Conservation (phyloP, 2,113 vertebrate genomes). For the Phylloscopus trochilus region DNA sequence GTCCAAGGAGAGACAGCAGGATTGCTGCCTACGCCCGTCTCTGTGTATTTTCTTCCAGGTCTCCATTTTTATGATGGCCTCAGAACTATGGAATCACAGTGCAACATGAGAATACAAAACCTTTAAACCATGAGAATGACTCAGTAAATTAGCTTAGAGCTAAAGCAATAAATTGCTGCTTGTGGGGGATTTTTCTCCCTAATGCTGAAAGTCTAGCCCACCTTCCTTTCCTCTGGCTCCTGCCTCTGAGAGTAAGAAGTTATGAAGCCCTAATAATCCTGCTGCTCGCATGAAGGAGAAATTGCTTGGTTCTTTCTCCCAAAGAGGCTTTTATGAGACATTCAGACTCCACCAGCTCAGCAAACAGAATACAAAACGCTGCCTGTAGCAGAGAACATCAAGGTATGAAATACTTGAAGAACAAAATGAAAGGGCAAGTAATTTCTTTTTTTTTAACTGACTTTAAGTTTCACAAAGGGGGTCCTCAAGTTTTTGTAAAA, state of each 20-base stretch:
- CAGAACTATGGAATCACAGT: background rate
- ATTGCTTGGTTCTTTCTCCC: slow-evolving; percentile 2
- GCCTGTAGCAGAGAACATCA: background rate
- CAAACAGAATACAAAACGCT: slow-evolving; percentile 1
- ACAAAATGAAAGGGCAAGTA: background rate
- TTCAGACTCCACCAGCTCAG: background rate
- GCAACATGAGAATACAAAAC: background rate
- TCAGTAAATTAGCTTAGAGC: background rate
- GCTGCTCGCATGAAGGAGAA: background rate
- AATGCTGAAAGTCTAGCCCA: background rate
- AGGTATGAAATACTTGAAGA: background rate
- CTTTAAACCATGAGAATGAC: background rate
- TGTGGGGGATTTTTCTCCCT: background rate
- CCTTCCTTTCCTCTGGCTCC: background rate
- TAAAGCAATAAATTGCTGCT: background rate
- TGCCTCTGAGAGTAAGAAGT: background rate
- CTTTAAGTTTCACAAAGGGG: background rate
- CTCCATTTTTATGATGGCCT: background rate
- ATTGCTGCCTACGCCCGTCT: background rate
- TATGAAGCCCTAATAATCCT: background rate
- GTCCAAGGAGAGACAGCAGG: background rate
- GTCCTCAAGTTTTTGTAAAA: background rate
- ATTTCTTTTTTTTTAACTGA: background rate
- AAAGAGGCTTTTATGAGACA: slow-evolving; percentile 3
- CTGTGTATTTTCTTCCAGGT: background rate